A percentile compares a stretch with the other conserved stretches of the same genome.
Evolutionary conservation across 2,797 vertebrate species (phyloP).

Genomic region (Cirrhinus molitorella): DNA sequence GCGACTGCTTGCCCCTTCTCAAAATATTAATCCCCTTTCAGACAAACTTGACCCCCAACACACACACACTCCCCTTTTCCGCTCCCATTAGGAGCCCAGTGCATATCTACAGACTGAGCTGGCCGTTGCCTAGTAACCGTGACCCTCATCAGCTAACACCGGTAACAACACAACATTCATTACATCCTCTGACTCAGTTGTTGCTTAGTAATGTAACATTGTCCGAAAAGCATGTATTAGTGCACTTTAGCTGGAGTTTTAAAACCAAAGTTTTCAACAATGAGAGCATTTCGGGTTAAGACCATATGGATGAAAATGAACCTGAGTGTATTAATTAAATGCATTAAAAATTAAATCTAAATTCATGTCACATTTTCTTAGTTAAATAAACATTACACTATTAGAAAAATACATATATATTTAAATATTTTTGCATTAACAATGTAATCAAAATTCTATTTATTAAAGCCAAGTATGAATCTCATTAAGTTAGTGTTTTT

Average conservation of each 20-base stretch:
- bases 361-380: too few species aligned
- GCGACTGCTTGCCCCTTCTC: slow-evolving; percentile 48
- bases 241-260: slow-evolving; percentile 8
- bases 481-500: too few species aligned
- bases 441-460: too few species aligned
- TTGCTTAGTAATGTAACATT: slow-evolving; percentile 40
- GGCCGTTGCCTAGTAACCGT: slow-evolving; percentile 55
- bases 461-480: too few species aligned
- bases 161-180: slow-evolving; percentile 54
- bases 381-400: too few species aligned
- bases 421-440: too few species aligned
- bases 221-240: slow-evolving; percentile 36
- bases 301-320: neutral
- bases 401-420: too few species aligned
- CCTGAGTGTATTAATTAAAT: neutral
- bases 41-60: slow-evolving; percentile 50
- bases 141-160: slow-evolving; percentile 53
- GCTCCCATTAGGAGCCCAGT: slow-evolving; percentile 43
- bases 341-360: too few species aligned
- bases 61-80: slow-evolving; percentile 49
- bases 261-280: slow-evolving; percentile 17
- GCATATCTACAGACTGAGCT: slow-evolving; percentile 54
- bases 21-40: slow-evolving; percentile 60
- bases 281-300: neutral
- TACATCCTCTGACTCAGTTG: slow-evolving; percentile 45